Evolutionary conservation across 64 coral and sea anemone species (phyloP).

Genomic region (Exaiptasia diaphana): DNA sequence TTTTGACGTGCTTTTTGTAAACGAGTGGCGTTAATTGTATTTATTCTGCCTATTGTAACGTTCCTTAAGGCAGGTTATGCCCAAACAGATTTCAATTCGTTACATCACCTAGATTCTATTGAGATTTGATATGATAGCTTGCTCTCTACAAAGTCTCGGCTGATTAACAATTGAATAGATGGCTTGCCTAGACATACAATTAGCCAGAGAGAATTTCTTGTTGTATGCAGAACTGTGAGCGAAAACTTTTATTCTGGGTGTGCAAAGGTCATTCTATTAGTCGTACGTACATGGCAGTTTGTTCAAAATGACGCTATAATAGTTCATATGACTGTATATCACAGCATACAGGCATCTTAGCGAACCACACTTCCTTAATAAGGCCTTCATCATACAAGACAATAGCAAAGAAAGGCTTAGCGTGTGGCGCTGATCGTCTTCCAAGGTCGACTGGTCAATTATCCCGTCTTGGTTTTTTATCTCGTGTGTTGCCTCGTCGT

Average conservation of each 20-base stretch:
- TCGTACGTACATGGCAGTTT: too few relatives aligned
- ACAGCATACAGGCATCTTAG: neutral
- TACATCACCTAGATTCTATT: too few relatives aligned
- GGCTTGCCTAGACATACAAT: neutral
- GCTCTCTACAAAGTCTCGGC: too few relatives aligned
- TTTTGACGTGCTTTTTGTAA: too few relatives aligned
- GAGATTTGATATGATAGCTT: too few relatives aligned
- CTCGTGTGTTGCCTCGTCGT: too few relatives aligned
- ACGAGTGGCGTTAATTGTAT: too few relatives aligned
- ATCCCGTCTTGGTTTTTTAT: too few relatives aligned
- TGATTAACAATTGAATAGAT: neutral
- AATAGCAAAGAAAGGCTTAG: conserved; percentile 10
- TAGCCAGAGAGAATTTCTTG: neutral
- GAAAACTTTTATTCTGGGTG: neutral
- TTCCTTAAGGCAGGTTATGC: too few relatives aligned
- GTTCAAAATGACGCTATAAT: neutral
- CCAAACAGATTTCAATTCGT: too few relatives aligned
- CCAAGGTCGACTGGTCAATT: conserved; percentile 15
- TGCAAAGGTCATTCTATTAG: neutral
- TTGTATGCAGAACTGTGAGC: neutral
- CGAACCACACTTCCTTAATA: neutral
- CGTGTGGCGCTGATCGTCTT: neutral
- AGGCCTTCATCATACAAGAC: neutral
- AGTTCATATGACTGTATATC: neutral
- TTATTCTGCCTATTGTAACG: too few relatives aligned